Evolutionary conservation across 1,140 invertebrate species (phyloP).

Genomic region (Dolichoris vasculosae): DNA sequence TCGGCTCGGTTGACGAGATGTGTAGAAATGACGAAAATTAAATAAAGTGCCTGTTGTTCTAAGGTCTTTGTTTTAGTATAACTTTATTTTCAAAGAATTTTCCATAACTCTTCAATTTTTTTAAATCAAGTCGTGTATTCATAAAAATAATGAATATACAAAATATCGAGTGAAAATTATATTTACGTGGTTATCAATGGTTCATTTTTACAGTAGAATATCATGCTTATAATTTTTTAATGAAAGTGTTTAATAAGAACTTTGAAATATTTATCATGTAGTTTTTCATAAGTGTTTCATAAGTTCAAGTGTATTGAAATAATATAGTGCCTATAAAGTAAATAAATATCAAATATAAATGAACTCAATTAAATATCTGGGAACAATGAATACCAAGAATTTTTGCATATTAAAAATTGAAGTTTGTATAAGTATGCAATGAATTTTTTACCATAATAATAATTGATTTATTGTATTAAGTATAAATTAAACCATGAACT

Average conservation of each 20-base stretch:
- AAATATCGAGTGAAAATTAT: not conserved
- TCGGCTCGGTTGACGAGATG: constrained; percentile 45
- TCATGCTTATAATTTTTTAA: not conserved
- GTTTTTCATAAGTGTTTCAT: not conserved
- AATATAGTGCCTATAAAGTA: not conserved
- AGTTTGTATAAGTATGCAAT: not conserved
- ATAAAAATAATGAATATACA: not conserved
- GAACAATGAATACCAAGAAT: not conserved
- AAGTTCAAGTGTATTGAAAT: not conserved
- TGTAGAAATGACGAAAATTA: not conserved
- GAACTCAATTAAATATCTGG: not conserved
- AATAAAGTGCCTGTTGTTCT: not conserved
- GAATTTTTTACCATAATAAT: not conserved
- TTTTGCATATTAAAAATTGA: not conserved
- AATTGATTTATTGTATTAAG: not conserved
- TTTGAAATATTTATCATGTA: not conserved
- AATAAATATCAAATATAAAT: not conserved
- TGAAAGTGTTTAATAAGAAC: not conserved
- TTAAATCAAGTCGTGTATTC: not conserved
- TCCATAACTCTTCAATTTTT: not conserved
- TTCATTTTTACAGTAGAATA: not conserved
- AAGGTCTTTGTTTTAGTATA: not conserved
- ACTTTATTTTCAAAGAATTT: not conserved
- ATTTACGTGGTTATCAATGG: not conserved
- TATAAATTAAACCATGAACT: not conserved